phyloP scores from a whole-genome alignment of 2,797 vertebrate genomes.

The Hippoglossus hippoglossus region DNA sequence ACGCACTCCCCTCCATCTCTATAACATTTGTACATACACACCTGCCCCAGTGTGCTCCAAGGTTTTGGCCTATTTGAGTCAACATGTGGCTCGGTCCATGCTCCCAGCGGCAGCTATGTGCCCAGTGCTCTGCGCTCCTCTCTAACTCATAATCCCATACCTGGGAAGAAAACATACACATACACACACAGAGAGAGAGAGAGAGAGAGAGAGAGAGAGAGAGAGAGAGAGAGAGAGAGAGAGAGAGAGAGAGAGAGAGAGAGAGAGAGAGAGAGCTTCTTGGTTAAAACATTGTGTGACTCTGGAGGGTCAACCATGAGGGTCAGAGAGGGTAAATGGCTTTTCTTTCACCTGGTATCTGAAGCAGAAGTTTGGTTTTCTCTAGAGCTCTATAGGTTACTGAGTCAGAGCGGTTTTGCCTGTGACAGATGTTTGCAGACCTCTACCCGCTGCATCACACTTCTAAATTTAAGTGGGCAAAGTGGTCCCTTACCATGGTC shows the following conservation, averaged over 20 bases:
- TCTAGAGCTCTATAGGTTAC: not conserved
- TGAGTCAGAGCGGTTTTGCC: not conserved
- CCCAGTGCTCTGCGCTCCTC: constrained; percentile 95
- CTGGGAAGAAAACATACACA: constrained; percentile 71
- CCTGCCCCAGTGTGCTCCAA: constrained; percentile 98
- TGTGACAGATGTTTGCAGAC: constrained; percentile 28
- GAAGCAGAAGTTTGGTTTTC: not conserved
- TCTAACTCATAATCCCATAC: constrained; percentile 95
- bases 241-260: not conserved
- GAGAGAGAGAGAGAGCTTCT: not conserved
- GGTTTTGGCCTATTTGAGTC: constrained; percentile 96
- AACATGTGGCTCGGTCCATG: constrained; percentile 94
- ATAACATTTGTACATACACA: constrained; percentile 64
- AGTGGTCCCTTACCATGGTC: constrained; percentile 39
- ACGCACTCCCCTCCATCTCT: not conserved
- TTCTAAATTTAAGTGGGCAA: constrained; percentile 22
- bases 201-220: not conserved
- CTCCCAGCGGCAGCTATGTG: constrained; percentile 93
- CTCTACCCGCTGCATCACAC: constrained; percentile 20
- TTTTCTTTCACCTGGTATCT: not conserved
- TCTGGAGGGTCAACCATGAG: not conserved
- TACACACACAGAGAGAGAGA: constrained; percentile 10
- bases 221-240: not conserved
- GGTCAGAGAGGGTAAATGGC: not conserved
- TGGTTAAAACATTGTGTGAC: not conserved